Evolutionary conservation across 2,888 invertebrate species (phyloP).

Genomic region (Hoplodrina ambigua): DNA sequence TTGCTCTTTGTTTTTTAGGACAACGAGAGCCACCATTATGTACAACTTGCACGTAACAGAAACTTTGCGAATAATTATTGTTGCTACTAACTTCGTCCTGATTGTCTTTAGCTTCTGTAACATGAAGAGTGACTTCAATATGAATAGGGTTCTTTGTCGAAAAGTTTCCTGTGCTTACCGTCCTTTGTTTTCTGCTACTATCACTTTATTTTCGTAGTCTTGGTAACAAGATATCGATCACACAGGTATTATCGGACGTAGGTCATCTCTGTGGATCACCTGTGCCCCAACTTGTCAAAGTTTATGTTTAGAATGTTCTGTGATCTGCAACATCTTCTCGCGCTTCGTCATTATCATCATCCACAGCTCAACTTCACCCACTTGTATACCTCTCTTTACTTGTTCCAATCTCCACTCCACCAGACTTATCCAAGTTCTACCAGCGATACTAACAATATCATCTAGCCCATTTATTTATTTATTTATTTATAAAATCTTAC

Average conservation of each 20-base stretch:
- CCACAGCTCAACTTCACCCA: background rate
- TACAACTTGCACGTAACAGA: conserved; percentile 16
- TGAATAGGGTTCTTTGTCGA: background rate
- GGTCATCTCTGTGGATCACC: too few relatives aligned
- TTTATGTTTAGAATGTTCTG: background rate
- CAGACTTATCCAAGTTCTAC: background rate
- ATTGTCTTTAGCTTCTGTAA: conserved; percentile 9
- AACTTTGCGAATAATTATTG: conserved; percentile 8
- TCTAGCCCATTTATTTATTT: background rate
- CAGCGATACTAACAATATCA: background rate
- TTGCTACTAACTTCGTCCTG: conserved; percentile 5
- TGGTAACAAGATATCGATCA: too few relatives aligned
- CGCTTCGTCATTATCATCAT: background rate
- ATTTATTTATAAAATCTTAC: too few relatives aligned
- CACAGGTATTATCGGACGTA: too few relatives aligned
- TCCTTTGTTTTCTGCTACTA: background rate
- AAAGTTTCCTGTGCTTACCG: background rate
- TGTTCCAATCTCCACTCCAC: too few relatives aligned
- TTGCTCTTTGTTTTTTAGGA: conserved; percentile 1
- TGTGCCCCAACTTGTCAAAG: background rate
- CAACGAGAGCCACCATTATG: conserved; percentile 7
- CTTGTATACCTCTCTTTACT: background rate
- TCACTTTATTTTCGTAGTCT: background rate
- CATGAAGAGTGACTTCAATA: conserved; percentile 7
- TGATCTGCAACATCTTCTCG: background rate